A percentile compares a stretch with the other conserved stretches of the same genome.
These are phyloP conservation scores for Schizotus pectinicornis DNA, from an alignment of 2,888 invertebrate species.

Conservation along the genomic window DNA sequence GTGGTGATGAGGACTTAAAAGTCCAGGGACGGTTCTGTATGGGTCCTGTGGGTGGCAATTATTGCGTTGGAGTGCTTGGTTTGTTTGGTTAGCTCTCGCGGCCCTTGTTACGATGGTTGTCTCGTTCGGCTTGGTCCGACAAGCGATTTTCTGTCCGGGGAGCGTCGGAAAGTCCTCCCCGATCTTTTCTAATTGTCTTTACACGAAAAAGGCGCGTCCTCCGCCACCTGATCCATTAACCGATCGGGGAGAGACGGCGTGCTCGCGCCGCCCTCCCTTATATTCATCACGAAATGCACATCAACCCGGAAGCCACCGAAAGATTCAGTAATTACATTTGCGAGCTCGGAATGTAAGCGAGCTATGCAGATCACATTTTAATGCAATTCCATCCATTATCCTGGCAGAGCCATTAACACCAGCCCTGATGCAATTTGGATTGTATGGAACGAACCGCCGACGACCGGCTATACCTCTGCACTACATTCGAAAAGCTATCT, in stretches of 20 bases:
- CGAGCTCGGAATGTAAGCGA: conserved; percentile 53
- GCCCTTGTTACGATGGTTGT: conserved; percentile 5
- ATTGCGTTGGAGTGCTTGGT: too few species aligned
- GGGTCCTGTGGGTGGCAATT: too few species aligned
- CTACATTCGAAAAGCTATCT: conserved; percentile 56
- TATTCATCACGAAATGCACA: conserved; percentile 42
- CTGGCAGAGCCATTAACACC: conserved; percentile 60
- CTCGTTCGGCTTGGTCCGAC: conserved; percentile 8
- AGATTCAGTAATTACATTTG: conserved; percentile 55
- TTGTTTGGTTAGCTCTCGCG: too few species aligned
- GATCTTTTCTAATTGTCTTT: conserved; percentile 48
- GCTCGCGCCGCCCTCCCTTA: conserved; percentile 27
- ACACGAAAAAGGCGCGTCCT: conserved; percentile 52
- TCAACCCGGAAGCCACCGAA: conserved; percentile 49
- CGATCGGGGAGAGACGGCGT: conserved; percentile 35
- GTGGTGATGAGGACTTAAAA: too few species aligned
- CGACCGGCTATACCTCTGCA: conserved; percentile 33
- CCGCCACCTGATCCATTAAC: conserved; percentile 54
- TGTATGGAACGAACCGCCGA: conserved; percentile 50
- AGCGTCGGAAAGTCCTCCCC: conserved; percentile 31
- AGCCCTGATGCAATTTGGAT: conserved; percentile 59
- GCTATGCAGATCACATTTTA: conserved; percentile 63
- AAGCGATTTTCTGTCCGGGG: conserved; percentile 24
- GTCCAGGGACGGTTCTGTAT: too few species aligned
- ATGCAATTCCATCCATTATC: conserved; percentile 63